Base-by-base conservation (phyloP, 2,797 vertebrate species). In the Pipistrellus kuhlii region DNA sequence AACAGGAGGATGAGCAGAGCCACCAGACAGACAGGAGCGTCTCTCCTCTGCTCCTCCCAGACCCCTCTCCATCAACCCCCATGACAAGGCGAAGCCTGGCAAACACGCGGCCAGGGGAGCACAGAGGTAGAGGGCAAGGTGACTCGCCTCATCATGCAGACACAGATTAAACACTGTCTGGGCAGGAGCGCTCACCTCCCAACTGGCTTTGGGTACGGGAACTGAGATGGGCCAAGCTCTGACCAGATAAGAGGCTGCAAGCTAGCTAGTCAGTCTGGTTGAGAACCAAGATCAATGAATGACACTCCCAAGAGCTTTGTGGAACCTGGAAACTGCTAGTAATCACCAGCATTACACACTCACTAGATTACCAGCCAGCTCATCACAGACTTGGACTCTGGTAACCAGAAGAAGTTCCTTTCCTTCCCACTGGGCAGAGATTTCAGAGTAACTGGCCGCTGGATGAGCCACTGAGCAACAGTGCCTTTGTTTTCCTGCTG, bases 101-200 rank as follows among this genome's bases (percentile, higher is more conserved):
- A 0, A 85, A 62, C 87, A 71, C 1, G 0, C 0, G 2, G 91
- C 89, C 86, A 10, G 73, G 82, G 62, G 80, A 90, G 83, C 85
- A 83, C 85, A 84, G 88, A 30, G 0, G 85, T 76, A 80, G 76
- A 11, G 80, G 76, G 55, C 93, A 94, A 96, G 96, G 97, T 96
- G 96, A 96, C 96, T 95, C 92, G 83, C 95, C 96, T 95, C 93
- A 95, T 97, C 95, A 91, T 93, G 93, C 91, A 38, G 55, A 72
- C 93, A 90, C 95, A 97, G 97, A 97, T 96, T 96, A 94, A 97
- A 96, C 88, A 77, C 94, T 84, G 88, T 88, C 93, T 92, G 94
- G 57, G 90, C 48, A 6, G 38, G 64, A 80, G 91, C 68, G 87
- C 73, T 95, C 89, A 76, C 55, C 87, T 83, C 95, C 73, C 85